Evolutionary conservation across 2,888 invertebrate genomes (phyloP).

Genomic region (Empis stercorea): DNA sequence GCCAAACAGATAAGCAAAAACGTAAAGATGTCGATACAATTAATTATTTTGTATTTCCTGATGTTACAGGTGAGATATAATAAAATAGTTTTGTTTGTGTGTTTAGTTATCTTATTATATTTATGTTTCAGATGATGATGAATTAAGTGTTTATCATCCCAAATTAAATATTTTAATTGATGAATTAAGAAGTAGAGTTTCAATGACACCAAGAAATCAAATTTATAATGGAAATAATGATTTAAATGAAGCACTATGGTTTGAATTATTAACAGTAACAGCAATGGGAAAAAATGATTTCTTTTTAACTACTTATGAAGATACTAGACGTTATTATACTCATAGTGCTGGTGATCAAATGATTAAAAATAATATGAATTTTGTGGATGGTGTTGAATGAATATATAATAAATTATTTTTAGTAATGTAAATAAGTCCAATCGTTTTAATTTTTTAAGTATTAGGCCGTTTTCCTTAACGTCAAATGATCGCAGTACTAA

Average conservation of each 20-base stretch:
- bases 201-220: slow-evolving; percentile 25
- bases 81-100: too few species aligned
- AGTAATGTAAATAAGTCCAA: too few species aligned
- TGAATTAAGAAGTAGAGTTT: slow-evolving; percentile 22
- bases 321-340: slow-evolving; percentile 10
- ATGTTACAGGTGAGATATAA: slow-evolving; percentile 14
- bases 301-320: slow-evolving; percentile 24
- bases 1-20: slow-evolving; percentile 18
- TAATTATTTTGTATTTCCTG: slow-evolving; percentile 22
- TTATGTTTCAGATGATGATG: too few species aligned
- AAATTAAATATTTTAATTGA: slow-evolving; percentile 17
- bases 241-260: slow-evolving; percentile 26
- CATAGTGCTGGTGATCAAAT: neutral
- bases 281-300: slow-evolving; percentile 21
- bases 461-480: too few species aligned
- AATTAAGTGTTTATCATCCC: slow-evolving; percentile 9
- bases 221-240: slow-evolving; percentile 20
- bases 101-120: too few species aligned
- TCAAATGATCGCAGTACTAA: too few species aligned
- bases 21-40: slow-evolving; percentile 19
- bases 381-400: too few species aligned
- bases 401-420: too few species aligned
- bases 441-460: too few species aligned
- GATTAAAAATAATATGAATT: too few species aligned
- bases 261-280: slow-evolving; percentile 20